These are phyloP conservation scores for Temnothorax nylanderi DNA, from an alignment of 1,140 invertebrate species.

Conservation along the genomic window DNA sequence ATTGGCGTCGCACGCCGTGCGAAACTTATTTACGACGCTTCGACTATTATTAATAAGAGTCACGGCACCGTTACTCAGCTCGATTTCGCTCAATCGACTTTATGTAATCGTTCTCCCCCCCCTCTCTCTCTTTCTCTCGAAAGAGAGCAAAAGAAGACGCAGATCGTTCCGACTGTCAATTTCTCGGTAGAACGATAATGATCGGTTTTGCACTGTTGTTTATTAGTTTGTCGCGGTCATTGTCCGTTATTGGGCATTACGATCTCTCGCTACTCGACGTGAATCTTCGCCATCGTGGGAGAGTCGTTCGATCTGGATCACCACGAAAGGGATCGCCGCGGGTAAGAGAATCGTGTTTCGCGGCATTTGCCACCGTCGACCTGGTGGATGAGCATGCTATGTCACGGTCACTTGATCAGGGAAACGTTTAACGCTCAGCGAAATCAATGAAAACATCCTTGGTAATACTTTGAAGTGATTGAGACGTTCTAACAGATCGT, in stretches of 20 bases:
- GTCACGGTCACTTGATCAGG: constrained; percentile 70
- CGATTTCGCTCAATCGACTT: constrained; percentile 44
- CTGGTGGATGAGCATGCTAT: constrained; percentile 47
- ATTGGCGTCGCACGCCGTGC: background rate
- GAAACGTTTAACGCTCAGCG: constrained; percentile 65
- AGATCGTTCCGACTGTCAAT: constrained; percentile 54
- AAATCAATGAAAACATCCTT: constrained; percentile 64
- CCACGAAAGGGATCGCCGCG: constrained; percentile 62
- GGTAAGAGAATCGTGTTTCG: constrained; percentile 43
- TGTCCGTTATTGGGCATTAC: constrained; percentile 63
- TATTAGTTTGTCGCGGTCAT: constrained; percentile 71
- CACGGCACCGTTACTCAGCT: constrained; percentile 47
- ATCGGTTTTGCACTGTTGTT: constrained; percentile 70
- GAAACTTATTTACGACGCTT: constrained; percentile 44
- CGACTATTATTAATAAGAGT: constrained; percentile 49
- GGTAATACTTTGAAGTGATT: constrained; percentile 18
- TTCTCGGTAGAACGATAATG: constrained; percentile 64
- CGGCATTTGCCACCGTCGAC: constrained; percentile 39
- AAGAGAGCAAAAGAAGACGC: background rate
- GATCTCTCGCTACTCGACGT: constrained; percentile 44
- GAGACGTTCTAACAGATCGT: constrained; percentile 6
- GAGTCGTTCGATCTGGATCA: constrained; percentile 73
- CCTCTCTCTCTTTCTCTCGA: background rate
- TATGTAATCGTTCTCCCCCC: constrained; percentile 29
- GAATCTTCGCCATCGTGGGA: constrained; percentile 68